These are phyloP conservation scores for Drosophila rellima DNA, from an alignment of 2,888 invertebrate species.

Conservation along the genomic window DNA sequence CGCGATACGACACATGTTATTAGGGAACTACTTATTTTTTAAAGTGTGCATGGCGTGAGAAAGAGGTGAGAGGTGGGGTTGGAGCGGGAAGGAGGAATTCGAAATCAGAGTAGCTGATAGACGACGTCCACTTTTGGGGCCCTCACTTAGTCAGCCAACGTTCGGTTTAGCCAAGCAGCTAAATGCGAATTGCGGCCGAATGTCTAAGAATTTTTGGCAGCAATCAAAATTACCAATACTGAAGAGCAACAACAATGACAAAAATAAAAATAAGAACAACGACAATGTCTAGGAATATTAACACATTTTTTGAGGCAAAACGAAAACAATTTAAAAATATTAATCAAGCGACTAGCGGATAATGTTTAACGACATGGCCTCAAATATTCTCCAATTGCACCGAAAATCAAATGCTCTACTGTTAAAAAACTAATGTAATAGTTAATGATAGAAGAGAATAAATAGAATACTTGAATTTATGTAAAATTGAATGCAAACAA, in stretches of 20 bases:
- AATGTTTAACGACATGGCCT: constrained; percentile 15
- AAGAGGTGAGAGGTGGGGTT: not conserved
- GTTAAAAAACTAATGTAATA: constrained; percentile 1
- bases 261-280: constrained; percentile 24
- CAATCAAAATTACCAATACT: constrained; percentile 69
- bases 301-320: constrained; percentile 62
- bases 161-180: constrained; percentile 8
- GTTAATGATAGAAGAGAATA: no score
- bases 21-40: constrained; percentile 12
- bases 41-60: not conserved
- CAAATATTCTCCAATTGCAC: not conserved
- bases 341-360: constrained; percentile 42
- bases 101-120: constrained; percentile 28
- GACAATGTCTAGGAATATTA: constrained; percentile 63
- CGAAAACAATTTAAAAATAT: constrained; percentile 68
- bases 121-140: constrained; percentile 28
- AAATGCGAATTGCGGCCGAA: constrained; percentile 37
- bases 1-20: constrained; percentile 33
- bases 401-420: constrained; percentile 25
- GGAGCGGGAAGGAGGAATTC: not conserved
- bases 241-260: constrained; percentile 16
- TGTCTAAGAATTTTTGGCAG: constrained; percentile 71
- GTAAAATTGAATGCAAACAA: no score
- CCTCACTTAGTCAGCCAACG: constrained; percentile 21
- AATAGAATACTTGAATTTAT: no score